Evolutionary conservation across 2,888 invertebrate species (phyloP).

Genomic region (Dugesia japonica): DNA sequence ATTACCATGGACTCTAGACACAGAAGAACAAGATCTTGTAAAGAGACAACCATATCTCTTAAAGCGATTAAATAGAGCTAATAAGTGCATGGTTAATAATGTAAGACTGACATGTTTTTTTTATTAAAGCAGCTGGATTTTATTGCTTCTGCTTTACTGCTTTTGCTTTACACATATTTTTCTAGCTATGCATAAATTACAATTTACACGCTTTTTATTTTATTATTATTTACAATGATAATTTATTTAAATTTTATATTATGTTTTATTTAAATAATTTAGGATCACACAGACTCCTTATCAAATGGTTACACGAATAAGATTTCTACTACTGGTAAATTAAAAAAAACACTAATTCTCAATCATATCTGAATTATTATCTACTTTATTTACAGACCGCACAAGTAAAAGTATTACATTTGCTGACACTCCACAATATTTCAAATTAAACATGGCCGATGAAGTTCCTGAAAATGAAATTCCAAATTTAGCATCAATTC

Average conservation of each 20-base stretch:
- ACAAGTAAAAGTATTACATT: not conserved
- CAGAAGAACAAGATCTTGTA: not conserved
- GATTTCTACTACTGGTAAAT: not conserved
- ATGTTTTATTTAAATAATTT: not conserved
- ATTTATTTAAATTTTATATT: too few relatives aligned
- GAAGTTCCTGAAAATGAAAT: not conserved
- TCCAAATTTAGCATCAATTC: not conserved
- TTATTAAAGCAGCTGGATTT: too few relatives aligned
- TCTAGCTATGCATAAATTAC: not conserved
- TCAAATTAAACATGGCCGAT: not conserved
- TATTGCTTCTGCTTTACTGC: not conserved
- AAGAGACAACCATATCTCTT: conserved; percentile 6
- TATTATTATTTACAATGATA: not conserved
- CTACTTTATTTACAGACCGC: too few relatives aligned
- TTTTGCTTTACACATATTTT: too few relatives aligned
- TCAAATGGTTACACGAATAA: not conserved
- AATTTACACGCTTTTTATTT: not conserved
- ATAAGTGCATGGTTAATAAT: not conserved
- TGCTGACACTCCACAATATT: not conserved
- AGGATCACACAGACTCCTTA: not conserved
- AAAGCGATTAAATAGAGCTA: not conserved
- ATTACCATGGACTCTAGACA: not conserved
- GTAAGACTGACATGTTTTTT: not conserved
- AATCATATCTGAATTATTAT: too few relatives aligned
- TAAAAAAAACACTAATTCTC: too few relatives aligned